A percentile compares a stretch with the other conserved stretches of the same genome.
These are phyloP conservation scores for Nematopogon swammerdamellus DNA, from an alignment of 2,888 invertebrate genomes.

Conservation along the genomic window DNA sequence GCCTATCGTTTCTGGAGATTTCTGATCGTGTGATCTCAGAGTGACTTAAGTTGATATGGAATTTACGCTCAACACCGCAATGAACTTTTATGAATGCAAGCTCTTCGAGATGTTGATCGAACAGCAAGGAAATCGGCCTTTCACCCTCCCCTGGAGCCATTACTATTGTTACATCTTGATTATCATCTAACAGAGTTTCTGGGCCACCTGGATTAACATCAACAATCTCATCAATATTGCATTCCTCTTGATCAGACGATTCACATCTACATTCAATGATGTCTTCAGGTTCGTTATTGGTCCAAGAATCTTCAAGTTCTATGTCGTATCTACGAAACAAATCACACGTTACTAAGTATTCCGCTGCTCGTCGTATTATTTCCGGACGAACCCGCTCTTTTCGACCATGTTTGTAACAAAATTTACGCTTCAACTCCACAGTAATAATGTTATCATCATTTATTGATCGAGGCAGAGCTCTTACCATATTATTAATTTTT, in stretches of 20 bases:
- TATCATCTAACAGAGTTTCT: slow-evolving; percentile 13
- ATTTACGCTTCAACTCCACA: slow-evolving; percentile 11
- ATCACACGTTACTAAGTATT: slow-evolving; percentile 8
- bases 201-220: slow-evolving; percentile 10
- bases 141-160: slow-evolving; percentile 13
- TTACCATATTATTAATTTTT: slow-evolving; percentile 9
- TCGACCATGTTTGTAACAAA: slow-evolving; percentile 13
- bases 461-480: slow-evolving; percentile 8
- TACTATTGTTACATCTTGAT: slow-evolving; percentile 9
- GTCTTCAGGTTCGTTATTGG: neutral
- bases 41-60: slow-evolving; percentile 11
- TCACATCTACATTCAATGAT: neutral
- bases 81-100: slow-evolving; percentile 11
- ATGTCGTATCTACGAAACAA: neutral
- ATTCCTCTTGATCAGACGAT: neutral
- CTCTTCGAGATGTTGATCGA: slow-evolving; percentile 11
- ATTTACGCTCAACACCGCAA: slow-evolving; percentile 9
- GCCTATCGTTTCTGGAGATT: slow-evolving; percentile 11
- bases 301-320: neutral
- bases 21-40: slow-evolving; percentile 11
- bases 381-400: slow-evolving; percentile 11
- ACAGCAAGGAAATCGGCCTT: slow-evolving; percentile 10
- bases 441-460: slow-evolving; percentile 11
- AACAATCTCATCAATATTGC: slow-evolving; percentile 4
- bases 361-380: slow-evolving; percentile 8